A percentile compares a stretch with the other conserved stretches of the same genome.
phyloP scores from a whole-genome alignment of 1,140 invertebrate genomes.

The Sarcophaga peregrina region DNA sequence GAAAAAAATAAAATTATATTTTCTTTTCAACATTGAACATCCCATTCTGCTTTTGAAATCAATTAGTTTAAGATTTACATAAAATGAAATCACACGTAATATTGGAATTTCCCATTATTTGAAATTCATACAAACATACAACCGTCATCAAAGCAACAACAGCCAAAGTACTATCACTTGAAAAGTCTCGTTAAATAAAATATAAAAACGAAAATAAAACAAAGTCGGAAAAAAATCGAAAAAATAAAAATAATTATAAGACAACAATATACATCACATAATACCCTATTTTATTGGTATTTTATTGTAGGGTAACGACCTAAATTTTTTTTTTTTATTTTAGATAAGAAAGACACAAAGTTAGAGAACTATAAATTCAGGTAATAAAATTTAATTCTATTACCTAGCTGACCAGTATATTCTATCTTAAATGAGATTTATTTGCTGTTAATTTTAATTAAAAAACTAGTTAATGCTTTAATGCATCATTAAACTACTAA shows the following conservation, averaged over 20 bases:
- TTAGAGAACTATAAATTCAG: too few relatives aligned
- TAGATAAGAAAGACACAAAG: not conserved
- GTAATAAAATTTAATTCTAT: too few relatives aligned
- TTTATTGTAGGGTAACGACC: not conserved
- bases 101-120: slow-evolving; percentile 39
- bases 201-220: not conserved
- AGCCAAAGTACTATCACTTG: not conserved
- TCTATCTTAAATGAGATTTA: too few relatives aligned
- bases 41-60: slow-evolving; percentile 22
- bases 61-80: slow-evolving; percentile 1
- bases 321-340: not conserved
- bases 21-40: not conserved
- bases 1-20: not conserved
- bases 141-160: not conserved
- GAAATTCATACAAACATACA: slow-evolving; percentile 30
- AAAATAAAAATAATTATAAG: not conserved
- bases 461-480: too few relatives aligned
- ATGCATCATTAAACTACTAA: too few relatives aligned
- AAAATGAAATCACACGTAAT: slow-evolving; percentile 35
- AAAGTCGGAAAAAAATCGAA: not conserved
- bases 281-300: slow-evolving; percentile 5
- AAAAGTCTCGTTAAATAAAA: not conserved
- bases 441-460: too few relatives aligned
- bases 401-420: too few relatives aligned
- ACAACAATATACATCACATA: not conserved